Base-by-base conservation (phyloP, 2,888 invertebrate genomes). In the Drosophila atroscutellata region DNA sequence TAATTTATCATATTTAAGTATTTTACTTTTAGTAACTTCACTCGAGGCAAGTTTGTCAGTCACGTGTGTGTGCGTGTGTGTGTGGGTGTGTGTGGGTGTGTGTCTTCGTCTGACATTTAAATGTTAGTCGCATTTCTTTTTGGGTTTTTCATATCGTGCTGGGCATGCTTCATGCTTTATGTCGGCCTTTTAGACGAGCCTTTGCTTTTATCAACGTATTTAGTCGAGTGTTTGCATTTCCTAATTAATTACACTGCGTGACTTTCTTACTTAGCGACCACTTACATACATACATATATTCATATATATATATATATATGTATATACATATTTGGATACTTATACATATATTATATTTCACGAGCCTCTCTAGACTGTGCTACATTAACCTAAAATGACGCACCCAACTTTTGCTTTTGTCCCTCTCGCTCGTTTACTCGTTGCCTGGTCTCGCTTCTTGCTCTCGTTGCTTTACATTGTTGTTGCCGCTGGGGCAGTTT, bases 161-260 rank as follows among this genome's bases (percentile, higher is more conserved):
- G 49, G 54, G 55, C 69, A 75, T 75, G 63, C 67, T 61, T 55
- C 42, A 58, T 54, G 64, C 39, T 57, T 68, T 57, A 51, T 45
- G 28, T 47, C 24, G 24, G 45, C 15, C 52, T 64, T 72, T 66
- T 71, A 37, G 77, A 77, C 76, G 64, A 71, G 77, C 76, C 77
- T 69, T 74, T 72, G 70, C 68, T 80, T 78, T 69, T 83, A 74
- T 79, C 78, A 75, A 56, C 56, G 56, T 57, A 82, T 85, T 83
- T 68, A 71, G 77, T 74, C 57, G 83, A 77, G 86, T 84, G 89
- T 80, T 88, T 86, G 83, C 86, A 86, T 84, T 84, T 84, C 78
- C 78, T 84, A 83, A 84, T 84, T 84, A 84, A 88, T 84, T 88
- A 84, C 76, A 84, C 83, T 83, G 84, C 84, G 89, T 84, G 84